Evolutionary conservation across 2,888 invertebrate species (phyloP), one percentile per base, ranked within the genome.

Genomic region (Lacanobia oleracea): DNA sequence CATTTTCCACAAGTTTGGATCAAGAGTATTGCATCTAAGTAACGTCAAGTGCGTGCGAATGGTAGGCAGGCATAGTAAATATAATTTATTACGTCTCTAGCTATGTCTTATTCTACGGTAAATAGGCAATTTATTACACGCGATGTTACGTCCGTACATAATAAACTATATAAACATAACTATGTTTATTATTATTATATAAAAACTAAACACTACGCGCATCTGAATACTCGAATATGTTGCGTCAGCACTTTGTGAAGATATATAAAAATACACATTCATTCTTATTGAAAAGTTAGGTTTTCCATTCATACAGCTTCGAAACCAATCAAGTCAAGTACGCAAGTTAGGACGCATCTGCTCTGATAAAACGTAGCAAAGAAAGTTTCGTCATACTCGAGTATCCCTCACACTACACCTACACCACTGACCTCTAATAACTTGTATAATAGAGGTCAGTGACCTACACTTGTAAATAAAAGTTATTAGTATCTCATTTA

Each of bases 111-210:
- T 18, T 56, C 81, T 86, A 82, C 68, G 79, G 81, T 82, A 79
- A 82, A 86, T 87, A 89, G 87, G 87, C 87, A 86, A 83, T 84
- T 86, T 79, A 78, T 86, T 88, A 88, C 80, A 88, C 77, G 82
- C 77, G 77, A 79, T 75, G 70, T 75, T 65, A 71, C 56, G 87
- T 89, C 85, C 84, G 88, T 89, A 88, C 86, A 82, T 83, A 90
- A 92, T 93, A 92, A 91, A 93, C 92, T 92, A 88, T 92, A 88
- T 83, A 91, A 92, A 93, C 92, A 90, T 86, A 92, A 92, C 91
- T 90, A 88, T 88, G 87, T 90, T 90, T 90, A 87, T 86, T 89
- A 77, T 89, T 88, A 70, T 78, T 77, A 77, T 86, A 88, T 88
- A 88, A 87, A 90, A 89, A 86, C 87, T 81, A 74, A 81, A 75